Conservation (phyloP, 2,888 invertebrate genomes). For the Ephialtes manifestator region DNA sequence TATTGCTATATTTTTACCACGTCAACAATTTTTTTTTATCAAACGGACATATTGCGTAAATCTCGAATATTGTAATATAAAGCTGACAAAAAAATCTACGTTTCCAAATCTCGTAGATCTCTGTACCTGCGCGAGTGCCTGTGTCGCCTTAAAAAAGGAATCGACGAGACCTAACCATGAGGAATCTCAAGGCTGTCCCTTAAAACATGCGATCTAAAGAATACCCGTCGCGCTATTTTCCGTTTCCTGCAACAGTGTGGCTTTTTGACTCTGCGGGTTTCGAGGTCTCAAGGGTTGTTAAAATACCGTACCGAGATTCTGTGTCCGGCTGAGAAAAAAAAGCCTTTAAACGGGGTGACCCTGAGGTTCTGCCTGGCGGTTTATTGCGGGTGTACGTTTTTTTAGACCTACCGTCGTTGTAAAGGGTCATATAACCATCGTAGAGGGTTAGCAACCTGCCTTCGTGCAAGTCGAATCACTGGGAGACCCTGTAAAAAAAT, state of each 20-base stretch:
- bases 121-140: constrained; percentile 40
- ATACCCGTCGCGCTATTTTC: constrained; percentile 72
- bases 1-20: no score
- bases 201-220: constrained; percentile 73
- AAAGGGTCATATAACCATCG: constrained; percentile 72
- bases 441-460: constrained; percentile 70
- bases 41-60: neutral
- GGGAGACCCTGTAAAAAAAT: constrained; percentile 53
- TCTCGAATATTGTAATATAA: neutral
- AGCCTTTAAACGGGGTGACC: constrained; percentile 65
- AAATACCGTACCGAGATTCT: constrained; percentile 73
- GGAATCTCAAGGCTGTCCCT: constrained; percentile 63
- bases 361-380: constrained; percentile 51
- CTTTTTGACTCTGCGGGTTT: constrained; percentile 77
- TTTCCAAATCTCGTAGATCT: constrained; percentile 17
- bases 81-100: neutral
- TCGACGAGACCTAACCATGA: constrained; percentile 34
- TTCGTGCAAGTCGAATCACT: constrained; percentile 50
- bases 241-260: constrained; percentile 85
- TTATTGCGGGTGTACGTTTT: constrained; percentile 59
- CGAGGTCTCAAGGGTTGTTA: constrained; percentile 84
- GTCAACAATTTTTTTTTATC: no score
- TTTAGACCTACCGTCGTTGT: constrained; percentile 54
- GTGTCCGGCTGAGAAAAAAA: constrained; percentile 76
- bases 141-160: constrained; percentile 15